phyloP scores from a whole-genome alignment of 2,113 vertebrate genomes.

The Muscicapa adusta region DNA sequence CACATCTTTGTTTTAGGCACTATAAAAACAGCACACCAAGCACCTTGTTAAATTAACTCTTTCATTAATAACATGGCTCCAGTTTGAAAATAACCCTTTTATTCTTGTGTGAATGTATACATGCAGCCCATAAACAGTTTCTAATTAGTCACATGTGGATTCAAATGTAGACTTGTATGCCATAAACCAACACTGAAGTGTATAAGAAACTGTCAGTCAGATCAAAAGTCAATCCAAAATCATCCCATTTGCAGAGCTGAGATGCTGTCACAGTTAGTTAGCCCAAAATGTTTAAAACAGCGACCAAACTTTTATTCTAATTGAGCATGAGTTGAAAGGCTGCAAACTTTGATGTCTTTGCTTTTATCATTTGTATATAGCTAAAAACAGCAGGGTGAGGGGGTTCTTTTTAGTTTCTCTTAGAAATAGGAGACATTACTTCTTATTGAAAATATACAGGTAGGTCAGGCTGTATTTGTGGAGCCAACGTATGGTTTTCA shows the following conservation, averaged over 20 bases:
- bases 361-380: constrained; percentile 83
- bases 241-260: constrained; percentile 76
- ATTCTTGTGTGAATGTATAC: constrained; percentile 60
- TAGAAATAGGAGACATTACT: constrained; percentile 64
- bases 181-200: constrained; percentile 79
- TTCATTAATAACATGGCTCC: constrained; percentile 50
- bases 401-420: neutral
- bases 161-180: constrained; percentile 57
- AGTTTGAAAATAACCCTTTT: constrained; percentile 13
- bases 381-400: constrained; percentile 64
- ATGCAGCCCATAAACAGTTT: constrained; percentile 72
- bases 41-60: constrained; percentile 72
- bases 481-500: constrained; percentile 33
- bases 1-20: neutral
- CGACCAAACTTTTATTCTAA: constrained; percentile 84
- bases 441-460: constrained; percentile 77
- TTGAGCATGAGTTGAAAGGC: constrained; percentile 82
- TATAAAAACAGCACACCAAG: neutral
- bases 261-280: constrained; percentile 77
- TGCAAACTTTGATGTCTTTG: constrained; percentile 78
- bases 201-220: constrained; percentile 83
- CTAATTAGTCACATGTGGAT: constrained; percentile 83
- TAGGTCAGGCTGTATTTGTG: constrained; percentile 64
- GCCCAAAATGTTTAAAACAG: constrained; percentile 84
- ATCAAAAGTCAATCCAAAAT: constrained; percentile 82